phyloP scores from a whole-genome alignment of 2,797 vertebrate genomes.

The Heterohyrax brucei region DNA sequence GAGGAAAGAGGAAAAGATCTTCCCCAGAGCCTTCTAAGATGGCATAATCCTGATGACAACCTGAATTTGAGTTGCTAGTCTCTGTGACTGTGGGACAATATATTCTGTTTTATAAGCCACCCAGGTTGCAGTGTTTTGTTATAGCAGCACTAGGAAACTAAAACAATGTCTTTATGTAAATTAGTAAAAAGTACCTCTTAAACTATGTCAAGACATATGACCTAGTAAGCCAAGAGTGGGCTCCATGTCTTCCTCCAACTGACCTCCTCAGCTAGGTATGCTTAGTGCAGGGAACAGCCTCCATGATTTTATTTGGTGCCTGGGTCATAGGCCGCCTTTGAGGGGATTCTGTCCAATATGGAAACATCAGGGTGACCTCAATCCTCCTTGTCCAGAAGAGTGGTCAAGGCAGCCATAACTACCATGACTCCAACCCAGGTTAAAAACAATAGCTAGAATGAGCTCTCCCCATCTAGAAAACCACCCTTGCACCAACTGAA shows the following conservation, averaged over 20 bases:
- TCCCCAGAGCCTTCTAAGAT: neutral
- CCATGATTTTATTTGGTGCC: neutral
- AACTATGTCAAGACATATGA: neutral
- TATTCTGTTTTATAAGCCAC: too few relatives aligned
- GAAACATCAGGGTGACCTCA: too few relatives aligned
- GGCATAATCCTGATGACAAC: neutral
- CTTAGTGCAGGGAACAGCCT: neutral
- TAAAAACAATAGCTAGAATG: neutral
- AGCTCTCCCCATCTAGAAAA: neutral
- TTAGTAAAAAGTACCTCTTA: neutral
- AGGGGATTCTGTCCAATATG: neutral
- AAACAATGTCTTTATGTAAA: neutral
- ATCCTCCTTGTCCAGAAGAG: neutral
- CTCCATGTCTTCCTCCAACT: neutral
- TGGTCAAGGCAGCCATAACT: neutral
- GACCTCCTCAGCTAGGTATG: neutral
- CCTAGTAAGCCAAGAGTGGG: neutral
- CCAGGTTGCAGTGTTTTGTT: too few relatives aligned
- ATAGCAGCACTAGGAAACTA: too few relatives aligned
- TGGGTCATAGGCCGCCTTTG: neutral
- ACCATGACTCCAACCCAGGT: neutral
- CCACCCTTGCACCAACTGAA: neutral
- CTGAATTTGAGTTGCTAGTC: neutral
- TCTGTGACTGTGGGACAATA: too few relatives aligned
- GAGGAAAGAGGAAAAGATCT: neutral